Base-by-base conservation (phyloP, 1,140 invertebrate species). In the Melipona quadrifasciata region DNA sequence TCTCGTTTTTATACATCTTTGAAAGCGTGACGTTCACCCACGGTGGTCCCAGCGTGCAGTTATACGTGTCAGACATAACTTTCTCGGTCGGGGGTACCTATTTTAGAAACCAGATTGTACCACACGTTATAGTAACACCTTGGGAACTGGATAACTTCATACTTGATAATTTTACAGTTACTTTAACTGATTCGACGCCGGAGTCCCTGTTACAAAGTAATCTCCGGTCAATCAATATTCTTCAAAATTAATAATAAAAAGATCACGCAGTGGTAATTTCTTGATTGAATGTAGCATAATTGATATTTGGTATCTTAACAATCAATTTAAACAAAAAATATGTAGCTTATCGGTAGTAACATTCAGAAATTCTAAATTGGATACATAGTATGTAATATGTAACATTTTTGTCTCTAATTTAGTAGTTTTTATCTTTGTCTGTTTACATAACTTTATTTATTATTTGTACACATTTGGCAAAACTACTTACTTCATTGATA, bases 1-100 rank as follows among this genome's bases (percentile, higher is more conserved):
- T 97, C 78, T 97, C 96, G 31, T 95, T 96, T 93, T 97, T 98
- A 93, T 97, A 98, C 87, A 98, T 96, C 65, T 96, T 95, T 0
- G 95, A 94, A n/a, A 95, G 91, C 1, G 95, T 95, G 17, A 96
- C 95, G 87, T 97, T 97, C 3, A 95, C 91, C 95, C 97, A 98
- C 0, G 97, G 97, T 0, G 97, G 95, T 2, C 95, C 95, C 14
- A 95, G 88, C 3, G 96, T 95, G 91, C 97, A 98, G 91, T 98
- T 97, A 91, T 96, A 97, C 64, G 95, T 93, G 16, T 95, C 96
- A 39, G 94, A 93, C 19, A 97, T 93, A 27, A 97, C 95, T 77
- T 95, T 95, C 24, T 96, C 95, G 55, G 95, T 94, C 75, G 96
- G 94, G 47, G 97, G 96, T 89, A 97, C 96, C 96, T 97, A 94